Evolutionary conservation across 2,888 invertebrate species (phyloP).

Genomic region (Cactoblastis cactorum): DNA sequence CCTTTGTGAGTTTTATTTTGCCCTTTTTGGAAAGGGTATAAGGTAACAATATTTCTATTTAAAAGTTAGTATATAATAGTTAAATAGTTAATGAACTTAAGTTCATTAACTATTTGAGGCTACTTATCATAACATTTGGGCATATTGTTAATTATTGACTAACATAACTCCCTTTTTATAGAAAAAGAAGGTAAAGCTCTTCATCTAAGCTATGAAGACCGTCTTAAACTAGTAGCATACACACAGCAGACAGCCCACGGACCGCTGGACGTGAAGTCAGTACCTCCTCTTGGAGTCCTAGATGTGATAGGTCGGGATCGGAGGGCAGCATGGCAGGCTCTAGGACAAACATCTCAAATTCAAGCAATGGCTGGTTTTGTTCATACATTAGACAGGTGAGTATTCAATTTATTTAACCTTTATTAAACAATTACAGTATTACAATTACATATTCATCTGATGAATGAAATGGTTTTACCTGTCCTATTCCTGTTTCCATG

Average conservation of each 20-base stretch:
- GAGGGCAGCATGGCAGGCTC: constrained; percentile 94
- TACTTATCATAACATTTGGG: too few relatives aligned
- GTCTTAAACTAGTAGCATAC: constrained; percentile 93
- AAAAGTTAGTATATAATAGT: too few relatives aligned
- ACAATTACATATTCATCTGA: too few relatives aligned
- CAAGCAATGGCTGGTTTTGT: constrained; percentile 97
- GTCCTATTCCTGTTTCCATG: too few relatives aligned
- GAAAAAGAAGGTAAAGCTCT: constrained; percentile 99
- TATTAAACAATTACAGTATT: too few relatives aligned
- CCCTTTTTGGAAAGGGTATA: too few relatives aligned
- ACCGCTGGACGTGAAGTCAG: constrained; percentile 84
- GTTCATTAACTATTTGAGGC: too few relatives aligned
- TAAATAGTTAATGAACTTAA: too few relatives aligned
- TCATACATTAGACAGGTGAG: constrained; percentile 86
- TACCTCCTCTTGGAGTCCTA: constrained; percentile 92
- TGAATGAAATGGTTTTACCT: too few relatives aligned
- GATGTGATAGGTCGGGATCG: constrained; percentile 97
- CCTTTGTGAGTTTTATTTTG: too few relatives aligned
- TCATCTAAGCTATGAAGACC: constrained; percentile 95
- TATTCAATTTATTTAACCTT: not conserved
- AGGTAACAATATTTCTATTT: too few relatives aligned
- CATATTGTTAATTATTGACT: not conserved
- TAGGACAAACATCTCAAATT: constrained; percentile 91
- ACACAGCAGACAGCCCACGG: constrained; percentile 95
- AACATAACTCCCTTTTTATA: constrained; percentile 50